Base-by-base conservation (phyloP, 2,113 vertebrate genomes). In the Chlamydotis undulata region DNA sequence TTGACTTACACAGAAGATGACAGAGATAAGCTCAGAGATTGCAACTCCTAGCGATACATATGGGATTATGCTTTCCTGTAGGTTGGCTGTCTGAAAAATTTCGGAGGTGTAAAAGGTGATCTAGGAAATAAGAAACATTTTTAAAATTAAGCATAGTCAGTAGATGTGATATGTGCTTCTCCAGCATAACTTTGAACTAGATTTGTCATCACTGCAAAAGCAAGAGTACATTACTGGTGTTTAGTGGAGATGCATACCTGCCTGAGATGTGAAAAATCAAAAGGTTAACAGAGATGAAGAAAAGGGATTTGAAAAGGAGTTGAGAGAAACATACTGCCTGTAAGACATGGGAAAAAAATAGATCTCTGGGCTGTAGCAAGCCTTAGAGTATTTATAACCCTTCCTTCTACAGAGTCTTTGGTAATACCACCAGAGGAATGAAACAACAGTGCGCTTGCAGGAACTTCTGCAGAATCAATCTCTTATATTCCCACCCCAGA, bases 61-160 rank as follows among this genome's bases (percentile, higher is more conserved):
- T 45, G 96, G 96, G 57, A 99, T 97, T 81, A 97, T 93, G 45
- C 87, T 53, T 47, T 98, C 90, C 12, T 92, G 96, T 63, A 99
- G 97, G 45, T 97, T 98, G 28, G 98, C 98, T 6, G 96, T 97
- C 57, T n/a, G 90, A 94, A 99, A 98, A 90, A 99, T 98, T 33
- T 99, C 99, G 55, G 97, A 97, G 22, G 98, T 98, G 73, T 99
- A 99, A 91, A 99, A 98, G 92, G 98, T 99, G 78, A 99, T 98
- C 98, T 99, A 94, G 19, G 80, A 91, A 97, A 79, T 14, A 82
- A 57, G 39, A 92, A 87, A 67, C 22, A 49, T 43, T 78, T 76
- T 84, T 4, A 45, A 68, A 84, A 64, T 33, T 6, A 77, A 71
- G 8, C 14, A 29, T 16, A 67, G 29, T 61, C 79, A 90, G 52